These are phyloP conservation scores for Halcyon malimbica DNA, from an alignment of 2,113 vertebrate genomes.

Conservation along the genomic window DNA sequence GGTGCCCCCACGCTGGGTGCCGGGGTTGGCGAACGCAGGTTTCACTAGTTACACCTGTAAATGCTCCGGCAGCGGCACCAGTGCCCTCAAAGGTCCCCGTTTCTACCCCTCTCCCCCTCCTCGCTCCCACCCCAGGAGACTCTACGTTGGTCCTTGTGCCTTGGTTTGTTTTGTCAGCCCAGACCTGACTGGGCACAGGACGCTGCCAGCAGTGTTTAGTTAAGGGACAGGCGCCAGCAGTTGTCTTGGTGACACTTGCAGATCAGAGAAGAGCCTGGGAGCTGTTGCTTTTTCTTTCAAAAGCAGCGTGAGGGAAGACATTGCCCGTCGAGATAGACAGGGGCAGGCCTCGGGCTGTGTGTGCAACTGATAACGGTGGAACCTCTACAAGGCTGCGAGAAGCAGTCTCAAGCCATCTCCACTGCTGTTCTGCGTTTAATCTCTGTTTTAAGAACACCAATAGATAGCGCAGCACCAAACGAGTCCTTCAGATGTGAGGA, in stretches of 20 bases:
- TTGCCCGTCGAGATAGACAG: background rate
- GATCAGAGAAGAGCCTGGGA: accelerated
- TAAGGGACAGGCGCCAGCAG: accelerated
- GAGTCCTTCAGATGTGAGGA: background rate
- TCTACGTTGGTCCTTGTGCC: accelerated
- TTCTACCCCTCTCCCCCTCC: background rate
- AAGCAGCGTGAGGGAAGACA: accelerated
- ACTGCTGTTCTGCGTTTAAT: background rate
- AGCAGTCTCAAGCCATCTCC: background rate
- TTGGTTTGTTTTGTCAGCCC: background rate
- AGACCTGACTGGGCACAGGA: accelerated
- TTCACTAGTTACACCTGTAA: too few relatives aligned
- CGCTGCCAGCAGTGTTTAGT: background rate
- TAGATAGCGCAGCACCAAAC: background rate
- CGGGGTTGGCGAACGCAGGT: background rate
- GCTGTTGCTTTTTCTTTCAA: background rate
- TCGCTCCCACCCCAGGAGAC: accelerated
- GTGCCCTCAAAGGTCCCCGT: too few relatives aligned
- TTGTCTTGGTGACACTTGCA: background rate
- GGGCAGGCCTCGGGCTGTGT: background rate
- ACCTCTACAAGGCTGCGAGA: background rate
- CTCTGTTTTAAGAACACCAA: background rate
- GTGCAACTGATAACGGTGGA: background rate
- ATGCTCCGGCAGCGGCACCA: background rate
- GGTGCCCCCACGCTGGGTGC: background rate